Evolutionary conservation across 2,888 invertebrate species (phyloP), one percentile per base, ranked within the genome.

Genomic region (Rhogogaster chlorosoma): DNA sequence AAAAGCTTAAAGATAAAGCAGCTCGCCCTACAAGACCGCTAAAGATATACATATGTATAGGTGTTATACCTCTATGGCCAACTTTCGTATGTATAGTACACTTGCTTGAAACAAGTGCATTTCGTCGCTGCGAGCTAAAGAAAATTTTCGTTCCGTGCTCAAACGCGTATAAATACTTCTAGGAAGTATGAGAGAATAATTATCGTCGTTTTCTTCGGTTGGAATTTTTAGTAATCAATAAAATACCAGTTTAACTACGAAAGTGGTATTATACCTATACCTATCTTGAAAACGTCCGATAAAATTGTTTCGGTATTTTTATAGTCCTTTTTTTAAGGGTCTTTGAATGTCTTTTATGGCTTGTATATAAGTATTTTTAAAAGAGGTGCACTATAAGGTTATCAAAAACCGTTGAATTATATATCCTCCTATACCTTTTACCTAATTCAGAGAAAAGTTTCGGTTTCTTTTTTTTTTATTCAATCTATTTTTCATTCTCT

Each of bases 1-100:
- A 92, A 91, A 92, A 92, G 88, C 89, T 85, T 86, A 84, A 83
- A 90, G 90, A 91, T 91, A 92, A 91, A 89, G 57, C 80, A n/a
- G 36, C 22, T 64, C 70, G 75, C 82, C 86, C 82, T 78, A 57
- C 82, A 83, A 82, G 70, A 26, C 70, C 84, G 83, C 42, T n/a
- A 64, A 57, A 84, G 32, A 75, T 73, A 26, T 78, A 49, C 80
- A 78, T 84, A 75, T 42, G 38, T 42, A n/a, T n/a, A 38, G 38
- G 71, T 73, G 38, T 42, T 73, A 73, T 42, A 42, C 71, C 42
- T 73, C 42, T 73, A 42, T 42, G 71, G 42, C 22, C 9, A 70
- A n/a, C 10, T 73, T 73, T 12, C 42, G 1, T 67, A 12, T 67
- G 67, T 67, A 29, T 67, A n/a, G n/a, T n/a, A 32, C 18, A 32